These are phyloP conservation scores for Labrus mixtus DNA, from an alignment of 2,113 vertebrate genomes.

Conservation along the genomic window DNA sequence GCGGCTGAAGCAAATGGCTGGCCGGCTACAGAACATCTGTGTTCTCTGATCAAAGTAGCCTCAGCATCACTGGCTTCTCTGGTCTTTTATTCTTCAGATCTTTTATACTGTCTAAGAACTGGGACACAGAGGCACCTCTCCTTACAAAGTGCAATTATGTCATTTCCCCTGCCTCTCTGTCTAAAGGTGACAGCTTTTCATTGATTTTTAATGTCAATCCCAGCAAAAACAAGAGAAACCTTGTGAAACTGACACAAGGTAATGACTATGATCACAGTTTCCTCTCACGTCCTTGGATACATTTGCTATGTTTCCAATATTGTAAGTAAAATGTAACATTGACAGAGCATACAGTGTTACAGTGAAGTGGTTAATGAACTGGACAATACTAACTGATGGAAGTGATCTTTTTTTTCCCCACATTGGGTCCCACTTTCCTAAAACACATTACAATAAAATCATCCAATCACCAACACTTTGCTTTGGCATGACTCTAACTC, in stretches of 20 bases:
- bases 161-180: conserved; percentile 11
- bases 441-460: too few relatives aligned
- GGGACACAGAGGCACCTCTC: conserved; percentile 26
- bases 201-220: conserved; percentile 39
- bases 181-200: conserved; percentile 47
- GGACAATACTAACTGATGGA: too few relatives aligned
- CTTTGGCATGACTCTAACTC: too few relatives aligned
- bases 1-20: conserved; percentile 17
- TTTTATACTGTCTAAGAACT: conserved; percentile 4
- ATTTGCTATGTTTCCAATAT: too few relatives aligned
- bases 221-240: not conserved
- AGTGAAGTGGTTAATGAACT: too few relatives aligned
- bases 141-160: conserved; percentile 40
- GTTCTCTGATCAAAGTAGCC: conserved; percentile 52
- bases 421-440: too few relatives aligned
- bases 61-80: conserved; percentile 26
- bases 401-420: too few relatives aligned
- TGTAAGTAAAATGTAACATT: too few relatives aligned
- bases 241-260: conserved; percentile 10
- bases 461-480: too few relatives aligned
- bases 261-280: not conserved
- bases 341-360: not conserved
- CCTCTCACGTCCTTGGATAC: not conserved
- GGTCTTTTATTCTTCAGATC: conserved; percentile 46
- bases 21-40: conserved; percentile 4